Evolutionary conservation across 2,888 invertebrate genomes (phyloP).

Genomic region (Agonopterix alstromeriana): DNA sequence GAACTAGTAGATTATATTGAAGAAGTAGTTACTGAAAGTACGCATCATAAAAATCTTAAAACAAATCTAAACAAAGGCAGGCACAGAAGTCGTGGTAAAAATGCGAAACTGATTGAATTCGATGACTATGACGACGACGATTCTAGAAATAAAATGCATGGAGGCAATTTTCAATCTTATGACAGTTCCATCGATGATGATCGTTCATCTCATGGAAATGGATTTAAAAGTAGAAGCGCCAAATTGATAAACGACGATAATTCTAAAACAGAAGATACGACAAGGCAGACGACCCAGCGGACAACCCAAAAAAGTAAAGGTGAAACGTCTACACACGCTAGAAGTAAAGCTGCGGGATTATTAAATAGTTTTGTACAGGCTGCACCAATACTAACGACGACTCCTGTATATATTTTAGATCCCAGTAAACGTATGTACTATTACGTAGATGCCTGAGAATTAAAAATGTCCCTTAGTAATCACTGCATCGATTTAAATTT

Average conservation of each 20-base stretch:
- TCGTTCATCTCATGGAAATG: conserved; percentile 54
- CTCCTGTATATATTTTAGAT: conserved; percentile 59
- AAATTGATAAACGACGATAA: conserved; percentile 32
- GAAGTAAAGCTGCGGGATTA: conserved; percentile 43
- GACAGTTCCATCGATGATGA: conserved; percentile 19
- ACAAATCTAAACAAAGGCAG: conserved; percentile 24
- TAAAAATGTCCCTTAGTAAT: conserved; percentile 1
- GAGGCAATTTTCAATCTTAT: conserved; percentile 34
- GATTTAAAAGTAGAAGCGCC: conserved; percentile 49
- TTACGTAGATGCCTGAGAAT: conserved; percentile 47
- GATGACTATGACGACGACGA: conserved; percentile 38
- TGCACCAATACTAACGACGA: conserved; percentile 52
- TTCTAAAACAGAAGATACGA: conserved; percentile 11
- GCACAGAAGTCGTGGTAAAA: conserved; percentile 25
- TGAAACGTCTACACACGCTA: conserved; percentile 21
- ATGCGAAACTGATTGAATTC: conserved; percentile 47
- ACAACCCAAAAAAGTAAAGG: conserved; percentile 8
- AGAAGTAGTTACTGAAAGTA: conserved; percentile 12
- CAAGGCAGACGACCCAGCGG: conserved; percentile 15
- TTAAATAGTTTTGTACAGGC: conserved; percentile 58
- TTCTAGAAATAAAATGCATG: conserved; percentile 23
- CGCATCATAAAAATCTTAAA: conserved; percentile 49
- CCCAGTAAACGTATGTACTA: conserved; percentile 73
- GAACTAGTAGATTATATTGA: conserved; percentile 29
- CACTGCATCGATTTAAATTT: conserved; percentile 9